phyloP scores from a whole-genome alignment of 2,113 vertebrate genomes.

The Pseudopipra pipra region DNA sequence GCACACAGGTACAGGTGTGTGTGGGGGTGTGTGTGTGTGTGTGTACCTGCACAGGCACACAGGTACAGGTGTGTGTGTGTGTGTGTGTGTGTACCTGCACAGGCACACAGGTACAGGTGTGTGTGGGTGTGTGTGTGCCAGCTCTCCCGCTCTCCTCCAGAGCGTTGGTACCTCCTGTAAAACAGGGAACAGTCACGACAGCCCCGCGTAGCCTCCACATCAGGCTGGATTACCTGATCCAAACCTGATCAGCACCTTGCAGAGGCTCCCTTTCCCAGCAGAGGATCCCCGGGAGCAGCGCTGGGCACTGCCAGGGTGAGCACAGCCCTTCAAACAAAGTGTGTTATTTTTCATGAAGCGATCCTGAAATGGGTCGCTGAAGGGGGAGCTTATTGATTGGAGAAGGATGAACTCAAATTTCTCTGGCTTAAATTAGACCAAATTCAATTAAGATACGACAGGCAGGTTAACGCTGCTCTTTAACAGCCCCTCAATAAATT shows the following conservation, averaged over 20 bases:
- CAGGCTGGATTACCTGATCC: slow-evolving; percentile 61
- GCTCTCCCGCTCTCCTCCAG: not conserved
- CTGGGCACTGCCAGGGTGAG: not conserved
- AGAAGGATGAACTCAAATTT: slow-evolving; percentile 75
- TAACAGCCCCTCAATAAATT: slow-evolving; percentile 66
- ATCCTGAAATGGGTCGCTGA: slow-evolving; percentile 73
- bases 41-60: not conserved
- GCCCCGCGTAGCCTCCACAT: not conserved
- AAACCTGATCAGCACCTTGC: slow-evolving; percentile 55
- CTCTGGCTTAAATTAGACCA: slow-evolving; percentile 64
- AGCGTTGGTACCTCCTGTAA: not conserved
- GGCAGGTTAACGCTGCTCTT: slow-evolving; percentile 67
- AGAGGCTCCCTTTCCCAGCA: slow-evolving; percentile 18
- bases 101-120: too few species aligned
- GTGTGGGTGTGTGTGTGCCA: not conserved
- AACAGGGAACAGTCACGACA: not conserved
- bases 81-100: too few species aligned
- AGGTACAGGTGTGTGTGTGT: rapidly evolving
- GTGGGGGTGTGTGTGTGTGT: too few species aligned
- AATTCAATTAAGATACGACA: slow-evolving; percentile 72
- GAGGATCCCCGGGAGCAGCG: not conserved
- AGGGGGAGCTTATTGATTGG: slow-evolving; percentile 76
- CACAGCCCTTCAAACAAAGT: slow-evolving; percentile 11
- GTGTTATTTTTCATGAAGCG: slow-evolving; percentile 69
- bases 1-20: not conserved